Evolutionary conservation across 2,888 invertebrate species (phyloP), one percentile per base, ranked within the genome.

Genomic region (Ectropis crepuscularia): DNA sequence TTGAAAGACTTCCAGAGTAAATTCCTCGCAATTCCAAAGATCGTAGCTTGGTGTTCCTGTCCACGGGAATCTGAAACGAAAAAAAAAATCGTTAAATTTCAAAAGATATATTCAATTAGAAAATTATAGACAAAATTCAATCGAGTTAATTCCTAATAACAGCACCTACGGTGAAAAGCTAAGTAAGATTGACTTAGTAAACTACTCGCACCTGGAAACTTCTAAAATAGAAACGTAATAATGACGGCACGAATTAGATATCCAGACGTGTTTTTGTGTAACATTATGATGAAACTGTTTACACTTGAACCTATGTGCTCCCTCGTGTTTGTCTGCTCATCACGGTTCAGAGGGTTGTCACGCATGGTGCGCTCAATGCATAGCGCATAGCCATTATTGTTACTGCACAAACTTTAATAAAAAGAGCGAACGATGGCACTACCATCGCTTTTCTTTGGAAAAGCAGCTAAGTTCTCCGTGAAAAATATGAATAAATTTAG

Each of bases 301-400:
- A 42, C 59, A 68, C 70, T 61, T 61, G 65, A 59, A 61, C 58
- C 62, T 60, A 68, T 74, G 72, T 74, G 70, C 71, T 74, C 76
- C 69, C 74, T 57, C 74, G 70, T 73, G 73, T 76, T 73, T 76
- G 75, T 75, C 65, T 74, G 79, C 74, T 76, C 74, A 81, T 71
- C 87, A 89, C 86, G 90, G 89, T 89, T 90, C 90, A 89, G 83
- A 87, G 82, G 72, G 78, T 71, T 67, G 90, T 89, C 87, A 90
- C 86, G 90, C 85, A 69, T 81, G 85, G 86, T 88, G 88, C 76
- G 70, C 76, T 68, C 77, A 74, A 77, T 84, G 81, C 82, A 82
- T 66, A 67, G 64, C 75, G 76, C 75, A 71, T 66, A 67, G 45
- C 63, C 60, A 62, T 65, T 70, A 66, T 69, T 67, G 65, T 67